Evolutionary conservation across 1,140 invertebrate species (phyloP), one percentile per base, ranked within the genome.

Genomic region (Macrotrachela quadricornifera): DNA sequence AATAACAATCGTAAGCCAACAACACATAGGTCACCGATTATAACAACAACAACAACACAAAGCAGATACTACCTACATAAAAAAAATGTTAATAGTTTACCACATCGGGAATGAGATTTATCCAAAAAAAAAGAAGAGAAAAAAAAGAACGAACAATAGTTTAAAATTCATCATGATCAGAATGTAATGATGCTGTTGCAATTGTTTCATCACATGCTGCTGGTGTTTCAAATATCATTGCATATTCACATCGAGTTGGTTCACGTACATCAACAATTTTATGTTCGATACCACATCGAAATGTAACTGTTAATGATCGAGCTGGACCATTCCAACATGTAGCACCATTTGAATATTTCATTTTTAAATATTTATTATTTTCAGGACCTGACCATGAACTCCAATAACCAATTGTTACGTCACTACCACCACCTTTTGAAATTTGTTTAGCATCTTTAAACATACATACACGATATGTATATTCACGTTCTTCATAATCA

Each of bases 301-400:
- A 66, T 57, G 76, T 72, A 6, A 95, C 81, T 58, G 77, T 71
- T 3, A 82, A 81, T 1, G 82, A 83, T 59, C 92, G 75, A 50
- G 81, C 77, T 0, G 91, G 92, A 0, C 92, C 94, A 72, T 97
- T 97, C 92, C 92, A 99, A 67, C 94, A 99, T 11, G 77, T 78
- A 17, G 86, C 77, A 4, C 91, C 91, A 57, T 79, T 77, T 37
- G 81, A 78, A 66, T 83, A 97, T 56, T 82, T 77, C 80, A 91
- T 90, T 39, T 73, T 71, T 6, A 75, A 71, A 66, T 94, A 54
- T 54, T 54, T 38, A 38, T 50, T 46, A 46, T 49, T 43, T 38
- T 45, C 15, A 18, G 17, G 46, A 39, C 46, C 51, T 12, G 10
- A 16, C 53, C 53, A 54, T 37, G 40, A 44, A n/a, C 37, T 49